A percentile compares a stretch with the other conserved stretches of the same genome.
These are phyloP conservation scores for Labia minor DNA, from an alignment of 2,888 invertebrate species.

Conservation along the genomic window DNA sequence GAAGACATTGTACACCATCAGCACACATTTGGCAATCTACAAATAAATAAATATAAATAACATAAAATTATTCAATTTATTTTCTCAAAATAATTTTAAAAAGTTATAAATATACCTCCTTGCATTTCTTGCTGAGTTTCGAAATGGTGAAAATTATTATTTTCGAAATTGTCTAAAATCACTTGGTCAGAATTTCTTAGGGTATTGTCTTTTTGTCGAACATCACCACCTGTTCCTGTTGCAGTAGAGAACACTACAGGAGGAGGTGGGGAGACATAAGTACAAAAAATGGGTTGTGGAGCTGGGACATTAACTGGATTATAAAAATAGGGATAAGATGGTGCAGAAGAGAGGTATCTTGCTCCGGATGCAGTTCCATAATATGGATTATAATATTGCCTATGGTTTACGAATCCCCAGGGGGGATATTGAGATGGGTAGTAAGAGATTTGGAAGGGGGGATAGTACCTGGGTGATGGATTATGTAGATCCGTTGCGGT, in stretches of 20 bases:
- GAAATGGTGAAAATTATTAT: neutral
- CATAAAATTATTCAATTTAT: neutral
- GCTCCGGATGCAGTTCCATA: neutral
- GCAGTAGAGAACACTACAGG: neutral
- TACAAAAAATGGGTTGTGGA: neutral
- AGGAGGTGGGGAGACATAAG: neutral
- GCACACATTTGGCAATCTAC: constrained; percentile 28
- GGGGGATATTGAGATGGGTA: too few relatives aligned
- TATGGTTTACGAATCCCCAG: too few relatives aligned
- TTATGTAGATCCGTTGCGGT: too few relatives aligned
- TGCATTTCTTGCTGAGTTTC: neutral
- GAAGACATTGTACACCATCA: constrained; percentile 40
- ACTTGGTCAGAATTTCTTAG: neutral
- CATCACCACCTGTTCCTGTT: neutral
- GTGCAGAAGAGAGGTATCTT: neutral
- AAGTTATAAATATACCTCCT: too few relatives aligned
- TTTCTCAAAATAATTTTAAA: too few relatives aligned
- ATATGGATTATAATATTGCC: neutral
- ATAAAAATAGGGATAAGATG: neutral
- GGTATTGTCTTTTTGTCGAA: neutral
- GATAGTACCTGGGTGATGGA: too few relatives aligned
- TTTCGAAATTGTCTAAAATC: neutral
- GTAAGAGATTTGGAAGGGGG: too few relatives aligned
- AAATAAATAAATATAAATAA: neutral
- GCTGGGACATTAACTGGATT: neutral